These are phyloP conservation scores for Lepisosteus oculatus DNA, from an alignment of 2,113 vertebrate genomes.

Conservation along the genomic window DNA sequence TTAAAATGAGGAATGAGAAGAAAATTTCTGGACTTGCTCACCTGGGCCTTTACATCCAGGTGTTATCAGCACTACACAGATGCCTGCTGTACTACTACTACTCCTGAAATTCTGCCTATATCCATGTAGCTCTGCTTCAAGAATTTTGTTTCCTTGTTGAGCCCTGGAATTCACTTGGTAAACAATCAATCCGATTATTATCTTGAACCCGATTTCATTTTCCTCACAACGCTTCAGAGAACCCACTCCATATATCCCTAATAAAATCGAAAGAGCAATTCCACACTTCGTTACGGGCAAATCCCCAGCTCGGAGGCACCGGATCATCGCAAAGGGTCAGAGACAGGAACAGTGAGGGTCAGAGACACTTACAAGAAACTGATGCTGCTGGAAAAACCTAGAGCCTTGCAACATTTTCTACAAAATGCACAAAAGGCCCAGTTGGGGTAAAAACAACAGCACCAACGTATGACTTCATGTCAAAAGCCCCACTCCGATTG, in stretches of 20 bases:
- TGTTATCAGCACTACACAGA: too few relatives aligned
- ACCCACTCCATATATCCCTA: neutral
- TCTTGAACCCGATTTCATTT: too few relatives aligned
- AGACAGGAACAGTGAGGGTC: neutral
- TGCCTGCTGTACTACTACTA: too few relatives aligned
- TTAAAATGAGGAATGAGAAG: too few relatives aligned
- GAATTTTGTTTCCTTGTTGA: too few relatives aligned
- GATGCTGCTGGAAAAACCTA: neutral
- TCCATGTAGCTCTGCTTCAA: too few relatives aligned
- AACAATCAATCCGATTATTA: too few relatives aligned
- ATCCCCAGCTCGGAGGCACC: neutral
- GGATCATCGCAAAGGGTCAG: neutral
- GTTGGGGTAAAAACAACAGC: neutral
- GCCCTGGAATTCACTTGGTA: too few relatives aligned
- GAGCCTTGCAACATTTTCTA: neutral
- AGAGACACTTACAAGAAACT: neutral
- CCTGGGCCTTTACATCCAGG: too few relatives aligned
- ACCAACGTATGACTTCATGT: slow-evolving; percentile 29
- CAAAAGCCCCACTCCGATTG: slow-evolving; percentile 15
- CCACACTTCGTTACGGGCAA: neutral
- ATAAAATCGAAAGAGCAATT: neutral
- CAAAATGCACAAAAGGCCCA: neutral
- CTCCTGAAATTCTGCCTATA: too few relatives aligned
- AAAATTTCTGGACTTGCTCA: too few relatives aligned
- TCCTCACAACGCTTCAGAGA: too few relatives aligned